Base-by-base conservation (phyloP, 2,113 vertebrate species). In the Zingel zingel region DNA sequence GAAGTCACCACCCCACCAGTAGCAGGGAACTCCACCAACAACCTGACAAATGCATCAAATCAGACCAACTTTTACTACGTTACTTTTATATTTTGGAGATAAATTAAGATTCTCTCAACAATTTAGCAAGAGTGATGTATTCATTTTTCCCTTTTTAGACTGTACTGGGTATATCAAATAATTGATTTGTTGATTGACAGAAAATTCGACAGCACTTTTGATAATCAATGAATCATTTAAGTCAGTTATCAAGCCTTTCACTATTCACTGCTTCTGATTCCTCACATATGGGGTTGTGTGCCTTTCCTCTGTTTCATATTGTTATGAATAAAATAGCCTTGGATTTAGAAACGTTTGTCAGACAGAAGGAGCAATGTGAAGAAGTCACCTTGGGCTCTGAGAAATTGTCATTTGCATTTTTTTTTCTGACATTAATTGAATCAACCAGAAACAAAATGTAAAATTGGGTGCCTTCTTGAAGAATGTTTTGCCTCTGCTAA, bases 1-100 rank as follows among this genome's bases (percentile, higher is more conserved):
- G 98, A 99, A 0, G 98, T 96, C 74, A 98, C 61, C 30, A 96
- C 94, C 1, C 98, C 98, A 3, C 98, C 98, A 2, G 98, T 99
- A 0, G 98, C 97, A 23, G 98, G 98, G 81, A 99, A 98, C 92
- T 99, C 98, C 54, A 95, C 96, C 91, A 99, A 77, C 84, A 99
- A 92, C 92, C 98, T 99, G 94, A 45, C 81, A 78, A 0, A 91
- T 78, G 69, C 47, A 86, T 19, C 53, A 66, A n/a, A 66, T 21
- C 2, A 25, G 11, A 14, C 27, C 1, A 10, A 48, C 10, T 27
- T 10, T 9, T 11, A 47, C 2, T 50, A 11, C 1, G 0, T 5
- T 39, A 45, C 4, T 69, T 21, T 43, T 68, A 39, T 30, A 13
- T 27, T 53, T 6, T 21, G 5, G 3, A 56, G 6, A 56, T 13